phyloP scores from a whole-genome alignment of 1,140 invertebrate genomes.

The Periplaneta americana region DNA sequence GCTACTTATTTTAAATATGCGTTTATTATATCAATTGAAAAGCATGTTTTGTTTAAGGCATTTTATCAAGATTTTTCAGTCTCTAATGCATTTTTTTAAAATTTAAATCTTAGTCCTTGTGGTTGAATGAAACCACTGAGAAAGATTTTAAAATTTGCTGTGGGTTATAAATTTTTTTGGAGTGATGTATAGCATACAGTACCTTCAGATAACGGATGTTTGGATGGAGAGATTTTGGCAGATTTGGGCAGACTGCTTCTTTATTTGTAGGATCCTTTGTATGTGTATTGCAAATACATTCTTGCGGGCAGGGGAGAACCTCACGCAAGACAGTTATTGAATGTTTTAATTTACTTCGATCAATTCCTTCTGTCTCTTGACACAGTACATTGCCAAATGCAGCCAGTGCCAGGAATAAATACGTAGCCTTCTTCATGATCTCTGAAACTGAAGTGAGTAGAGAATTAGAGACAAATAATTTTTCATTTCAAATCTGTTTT shows the following conservation, averaged over 20 bases:
- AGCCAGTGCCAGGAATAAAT: neutral
- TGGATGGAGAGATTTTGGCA: neutral
- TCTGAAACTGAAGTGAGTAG: neutral
- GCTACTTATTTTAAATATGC: too few species aligned
- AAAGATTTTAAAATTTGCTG: too few species aligned
- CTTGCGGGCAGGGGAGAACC: neutral
- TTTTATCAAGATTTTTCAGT: too few species aligned
- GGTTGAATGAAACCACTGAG: too few species aligned
- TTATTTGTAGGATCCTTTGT: neutral
- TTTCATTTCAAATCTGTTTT: too few species aligned
- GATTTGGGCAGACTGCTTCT: neutral
- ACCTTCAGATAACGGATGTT: neutral
- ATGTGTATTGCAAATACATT: neutral
- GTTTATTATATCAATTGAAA: too few species aligned
- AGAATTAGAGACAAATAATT: neutral
- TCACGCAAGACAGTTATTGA: neutral
- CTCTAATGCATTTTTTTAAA: too few species aligned
- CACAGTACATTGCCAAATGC: neutral
- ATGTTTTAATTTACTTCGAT: too few species aligned
- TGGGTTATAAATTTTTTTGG: too few species aligned
- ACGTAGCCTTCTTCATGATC: neutral
- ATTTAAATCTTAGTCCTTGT: too few species aligned
- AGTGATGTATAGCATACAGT: too few species aligned
- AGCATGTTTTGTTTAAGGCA: too few species aligned
- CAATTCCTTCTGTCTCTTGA: neutral